Evolutionary conservation across 30 jellyfish, hydroid and myxozoan genomes (phyloP).

Genomic region (Cassiopea andromeda): DNA sequence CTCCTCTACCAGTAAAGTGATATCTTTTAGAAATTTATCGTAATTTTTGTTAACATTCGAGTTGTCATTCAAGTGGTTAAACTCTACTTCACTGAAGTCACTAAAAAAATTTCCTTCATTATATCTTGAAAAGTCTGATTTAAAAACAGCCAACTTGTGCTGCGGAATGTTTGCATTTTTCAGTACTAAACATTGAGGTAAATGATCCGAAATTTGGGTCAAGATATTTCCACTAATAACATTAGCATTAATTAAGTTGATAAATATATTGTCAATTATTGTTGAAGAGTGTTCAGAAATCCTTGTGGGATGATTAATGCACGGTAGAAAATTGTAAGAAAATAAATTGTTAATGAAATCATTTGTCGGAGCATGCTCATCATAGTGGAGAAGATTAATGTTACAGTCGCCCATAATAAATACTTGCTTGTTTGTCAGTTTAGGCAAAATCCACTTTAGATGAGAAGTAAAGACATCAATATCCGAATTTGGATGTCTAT

Average conservation of each 20-base stretch:
- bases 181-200: constrained; percentile 12
- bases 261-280: constrained; percentile 30
- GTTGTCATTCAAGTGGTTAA: not conserved
- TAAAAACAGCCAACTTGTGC: not conserved
- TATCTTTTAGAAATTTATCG: not conserved
- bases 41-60: not conserved
- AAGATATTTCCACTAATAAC: constrained; percentile 19
- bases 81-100: not conserved
- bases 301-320: constrained; percentile 28
- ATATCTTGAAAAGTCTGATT: not conserved
- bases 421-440: constrained; percentile 8
- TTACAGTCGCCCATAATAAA: constrained; percentile 26
- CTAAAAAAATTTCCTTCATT: not conserved
- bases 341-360: constrained; percentile 21
- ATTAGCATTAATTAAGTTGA: constrained; percentile 1
- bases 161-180: not conserved
- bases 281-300: constrained; percentile 30
- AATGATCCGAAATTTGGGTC: constrained; percentile 4
- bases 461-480: constrained; percentile 11
- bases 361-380: constrained; percentile 15
- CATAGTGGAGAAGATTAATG: constrained; percentile 9
- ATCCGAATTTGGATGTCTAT: constrained; percentile 23
- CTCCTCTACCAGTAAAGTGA: too few relatives aligned
- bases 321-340: constrained; percentile 28
- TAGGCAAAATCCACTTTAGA: not conserved